These are phyloP conservation scores for Pocota personata DNA, from an alignment of 2,888 invertebrate genomes.

Conservation along the genomic window DNA sequence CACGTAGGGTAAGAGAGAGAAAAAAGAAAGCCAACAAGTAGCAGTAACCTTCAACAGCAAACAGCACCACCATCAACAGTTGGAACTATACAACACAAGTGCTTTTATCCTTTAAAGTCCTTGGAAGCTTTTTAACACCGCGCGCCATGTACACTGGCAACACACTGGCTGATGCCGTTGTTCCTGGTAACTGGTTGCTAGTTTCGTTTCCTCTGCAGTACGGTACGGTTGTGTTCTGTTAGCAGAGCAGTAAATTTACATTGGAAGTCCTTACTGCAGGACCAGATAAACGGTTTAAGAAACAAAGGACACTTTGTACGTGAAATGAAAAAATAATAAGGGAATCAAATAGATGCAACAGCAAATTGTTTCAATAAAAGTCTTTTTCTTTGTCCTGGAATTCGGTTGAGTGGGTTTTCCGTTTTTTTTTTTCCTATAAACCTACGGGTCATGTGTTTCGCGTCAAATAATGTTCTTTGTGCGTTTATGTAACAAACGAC, in stretches of 20 bases:
- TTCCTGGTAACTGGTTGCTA: conserved; percentile 41
- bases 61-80: conserved; percentile 66
- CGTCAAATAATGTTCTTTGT: conserved; percentile 30
- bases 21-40: conserved; percentile 62
- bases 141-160: conserved; percentile 21
- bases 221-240: conserved; percentile 42
- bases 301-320: conserved; percentile 22
- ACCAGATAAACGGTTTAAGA: not conserved
- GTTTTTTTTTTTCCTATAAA: conserved; percentile 1
- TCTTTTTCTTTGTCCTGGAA: conserved; percentile 15
- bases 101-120: conserved; percentile 71
- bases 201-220: conserved; percentile 48
- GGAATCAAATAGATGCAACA: conserved; percentile 9
- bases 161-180: conserved; percentile 10
- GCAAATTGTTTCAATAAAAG: conserved; percentile 28
- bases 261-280: conserved; percentile 22
- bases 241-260: not conserved
- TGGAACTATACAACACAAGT: conserved; percentile 52
- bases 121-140: conserved; percentile 59
- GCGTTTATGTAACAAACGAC: conserved; percentile 61
- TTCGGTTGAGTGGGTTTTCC: conserved; percentile 10
- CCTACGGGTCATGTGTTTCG: conserved; percentile 25
- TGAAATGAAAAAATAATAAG: conserved; percentile 17
- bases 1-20: not conserved
- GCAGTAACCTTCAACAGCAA: conserved; percentile 65